Evolutionary conservation across 37 sponge, comb jelly and placozoan genomes (phyloP), one percentile per base, ranked within the genome.

Genomic region (Oopsacas minuta): DNA sequence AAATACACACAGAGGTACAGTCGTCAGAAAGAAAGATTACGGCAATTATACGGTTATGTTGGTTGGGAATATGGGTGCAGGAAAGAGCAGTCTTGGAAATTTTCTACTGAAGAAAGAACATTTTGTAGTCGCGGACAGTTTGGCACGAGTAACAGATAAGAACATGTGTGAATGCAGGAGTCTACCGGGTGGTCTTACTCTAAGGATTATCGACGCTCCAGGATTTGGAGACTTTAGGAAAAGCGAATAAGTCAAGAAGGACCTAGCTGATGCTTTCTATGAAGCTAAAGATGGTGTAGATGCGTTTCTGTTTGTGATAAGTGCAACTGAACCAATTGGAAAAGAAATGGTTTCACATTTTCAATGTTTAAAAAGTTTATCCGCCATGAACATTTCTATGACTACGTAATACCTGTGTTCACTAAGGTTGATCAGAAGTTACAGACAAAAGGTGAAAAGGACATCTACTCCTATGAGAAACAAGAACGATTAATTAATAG

Each of bases 171-270:
- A 61, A 12, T 61, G 75, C 28, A 61, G 17, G 75, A 96, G 93
- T 38, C 94, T 96, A 5, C 96, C 93, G 38, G 96, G 96, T 35
- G 96, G 96, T 15, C 91, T 92, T 36, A 90, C 92, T 5, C 88
- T 96, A 36, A 90, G 91, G 46, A 20, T 96, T 52, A 92, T 96
- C 5, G 96, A 94, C 37, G 28, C 75, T 32, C 75, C 75, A 20
- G 75, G 75, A 12, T 61, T 61, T 61, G 75, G 75, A 61, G 75
- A 61, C 30, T 61, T 61, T 12, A 61, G 75, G 75, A 3, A 10
- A 34, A 61, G 75, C 22, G 22, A 61, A 61, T 5, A 61, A n/a
- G 75, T 61, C 32, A 61, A 61, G 22, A 61, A 34, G 28, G 75
- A 61, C 75, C 22, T 61, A 12, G 75, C 75, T 3, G 75, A 61